Evolutionary conservation across 2,797 vertebrate genomes (phyloP), one percentile per base, ranked within the genome.

Genomic region (Rhinoraja longicauda): DNA sequence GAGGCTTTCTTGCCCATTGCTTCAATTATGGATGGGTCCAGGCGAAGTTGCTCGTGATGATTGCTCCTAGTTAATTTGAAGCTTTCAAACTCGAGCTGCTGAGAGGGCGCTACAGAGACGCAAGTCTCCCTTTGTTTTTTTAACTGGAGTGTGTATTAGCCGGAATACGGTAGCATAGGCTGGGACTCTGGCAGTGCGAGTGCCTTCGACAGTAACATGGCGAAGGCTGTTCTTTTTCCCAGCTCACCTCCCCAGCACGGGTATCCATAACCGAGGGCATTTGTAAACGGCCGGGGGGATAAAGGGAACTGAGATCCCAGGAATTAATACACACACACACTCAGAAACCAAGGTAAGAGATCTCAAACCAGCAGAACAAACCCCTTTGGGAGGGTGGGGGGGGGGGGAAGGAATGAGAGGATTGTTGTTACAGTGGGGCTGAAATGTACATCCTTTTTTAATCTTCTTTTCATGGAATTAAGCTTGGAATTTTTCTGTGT

Each of bases 161-260:
- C 64, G 10, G 64, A 90, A 90, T 90, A 90, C 88, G 88, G 88
- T 90, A 90, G 62, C 64, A 8, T 36, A 59, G 32, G 88, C 88
- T 39, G 32, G 9, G 21, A 32, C 26, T 90, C 19, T 9, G 9
- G n/a, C 64, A 67, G 90, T 90, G 88, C 90, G 59, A 8, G 59
- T 45, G n/a, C 88, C 24, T 70, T 36, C 19, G 64, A 70, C 19
- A 90, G 7, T 90, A 90, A 90, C 62, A 90, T 90, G 88, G 88
- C 88, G 88, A 70, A 19, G 36, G 36, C 67, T 21, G 32, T 26
- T 10, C 32, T 67, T 15, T 24, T 24, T 36, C 4, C 32, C 8
- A 72, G 13, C 13, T 90, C 62, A 64, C 29, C 57, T 62, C 86
- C 62, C 84, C 1, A 5, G 19, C 5, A 0, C 67, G 24, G 64